phyloP scores from a whole-genome alignment of 2,888 invertebrate genomes.

The Lepeophtheirus nordmannii region DNA sequence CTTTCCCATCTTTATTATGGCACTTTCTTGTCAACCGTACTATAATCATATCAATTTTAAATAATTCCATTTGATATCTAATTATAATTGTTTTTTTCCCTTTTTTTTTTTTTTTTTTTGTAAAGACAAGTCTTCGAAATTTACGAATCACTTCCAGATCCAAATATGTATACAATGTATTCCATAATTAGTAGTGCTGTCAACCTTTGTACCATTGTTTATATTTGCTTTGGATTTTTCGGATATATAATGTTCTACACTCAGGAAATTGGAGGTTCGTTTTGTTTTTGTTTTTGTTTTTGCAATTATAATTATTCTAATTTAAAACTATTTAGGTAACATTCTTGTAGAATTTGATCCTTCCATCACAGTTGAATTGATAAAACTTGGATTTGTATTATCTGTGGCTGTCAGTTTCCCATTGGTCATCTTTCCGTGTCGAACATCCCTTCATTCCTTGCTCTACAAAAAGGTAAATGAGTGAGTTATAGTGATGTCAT shows the following conservation, averaged over 20 bases:
- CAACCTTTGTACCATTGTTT: slow-evolving; percentile 74
- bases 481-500: background rate
- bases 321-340: slow-evolving; percentile 49
- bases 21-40: slow-evolving; percentile 89
- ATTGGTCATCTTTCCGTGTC: slow-evolving; percentile 85
- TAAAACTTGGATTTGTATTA: slow-evolving; percentile 84
- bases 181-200: slow-evolving; percentile 70
- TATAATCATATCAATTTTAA: slow-evolving; percentile 28
- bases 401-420: slow-evolving; percentile 94
- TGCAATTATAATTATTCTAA: background rate
- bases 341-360: slow-evolving; percentile 70
- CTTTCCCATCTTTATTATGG: slow-evolving; percentile 90
- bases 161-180: slow-evolving; percentile 75
- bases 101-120: slow-evolving; percentile 28
- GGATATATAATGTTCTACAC: slow-evolving; percentile 79
- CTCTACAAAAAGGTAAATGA: slow-evolving; percentile 58
- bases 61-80: slow-evolving; percentile 12
- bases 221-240: slow-evolving; percentile 77
- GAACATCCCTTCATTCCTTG: slow-evolving; percentile 80
- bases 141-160: slow-evolving; percentile 68
- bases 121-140: slow-evolving; percentile 74
- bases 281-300: background rate
- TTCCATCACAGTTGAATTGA: slow-evolving; percentile 57
- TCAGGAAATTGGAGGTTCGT: slow-evolving; percentile 52
- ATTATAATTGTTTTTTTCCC: no score